phyloP scores from a whole-genome alignment of 2,888 invertebrate species.

The Agelastica alni region DNA sequence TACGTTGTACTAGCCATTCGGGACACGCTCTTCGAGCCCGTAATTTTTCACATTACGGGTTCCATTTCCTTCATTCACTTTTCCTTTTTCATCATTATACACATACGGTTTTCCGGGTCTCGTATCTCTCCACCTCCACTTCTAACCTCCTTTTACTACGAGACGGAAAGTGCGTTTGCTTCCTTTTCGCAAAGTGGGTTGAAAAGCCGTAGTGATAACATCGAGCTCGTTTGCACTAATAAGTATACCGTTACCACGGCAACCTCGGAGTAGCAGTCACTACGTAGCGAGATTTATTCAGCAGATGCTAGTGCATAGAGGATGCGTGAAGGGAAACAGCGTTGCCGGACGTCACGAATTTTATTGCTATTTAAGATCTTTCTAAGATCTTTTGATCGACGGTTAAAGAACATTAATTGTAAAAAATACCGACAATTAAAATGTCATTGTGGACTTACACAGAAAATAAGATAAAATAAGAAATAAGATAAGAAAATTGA shows the following conservation, averaged over 20 bases:
- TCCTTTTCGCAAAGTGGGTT: slow-evolving; percentile 18
- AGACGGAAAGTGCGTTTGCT: slow-evolving; percentile 1
- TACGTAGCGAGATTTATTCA: slow-evolving; percentile 20
- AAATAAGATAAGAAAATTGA: too few species aligned
- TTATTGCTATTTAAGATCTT: too few species aligned
- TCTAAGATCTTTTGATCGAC: too few species aligned
- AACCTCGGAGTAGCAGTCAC: slow-evolving; percentile 36
- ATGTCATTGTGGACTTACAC: too few species aligned
- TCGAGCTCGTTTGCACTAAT: slow-evolving; percentile 15
- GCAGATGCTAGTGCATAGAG: slow-evolving; percentile 37
- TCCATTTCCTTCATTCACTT: not conserved
- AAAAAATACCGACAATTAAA: too few species aligned
- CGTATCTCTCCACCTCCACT: not conserved
- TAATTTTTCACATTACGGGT: not conserved
- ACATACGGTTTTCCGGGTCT: not conserved
- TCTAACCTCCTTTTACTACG: slow-evolving; percentile 21
- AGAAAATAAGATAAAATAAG: too few species aligned
- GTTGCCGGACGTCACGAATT: slow-evolving; percentile 8
- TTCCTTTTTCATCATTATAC: not conserved
- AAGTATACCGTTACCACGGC: slow-evolving; percentile 34
- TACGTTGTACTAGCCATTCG: too few species aligned
- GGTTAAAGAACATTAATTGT: too few species aligned
- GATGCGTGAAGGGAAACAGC: slow-evolving; percentile 38
- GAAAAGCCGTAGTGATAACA: slow-evolving; percentile 23
- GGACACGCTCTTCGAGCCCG: not conserved